Conservation (phyloP, 2,113 vertebrate genomes). For the Lampris megalopsis region DNA sequence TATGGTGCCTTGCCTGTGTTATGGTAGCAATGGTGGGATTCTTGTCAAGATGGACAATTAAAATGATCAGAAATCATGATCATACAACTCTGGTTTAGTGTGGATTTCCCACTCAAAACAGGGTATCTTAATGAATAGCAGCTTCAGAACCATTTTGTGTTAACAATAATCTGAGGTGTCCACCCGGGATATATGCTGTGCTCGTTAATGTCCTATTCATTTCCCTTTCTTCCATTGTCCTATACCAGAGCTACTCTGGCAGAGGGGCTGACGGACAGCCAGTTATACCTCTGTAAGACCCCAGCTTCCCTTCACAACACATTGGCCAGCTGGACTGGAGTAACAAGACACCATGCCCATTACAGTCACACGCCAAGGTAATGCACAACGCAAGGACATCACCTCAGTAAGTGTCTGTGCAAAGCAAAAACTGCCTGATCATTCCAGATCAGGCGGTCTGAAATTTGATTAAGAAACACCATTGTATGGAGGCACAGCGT, state of each 20-base stretch:
- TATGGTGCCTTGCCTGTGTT: no score
- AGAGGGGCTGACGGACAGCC: constrained; percentile 29
- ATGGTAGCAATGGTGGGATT: no score
- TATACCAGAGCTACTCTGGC: constrained; percentile 58
- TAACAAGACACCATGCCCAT: not conserved
- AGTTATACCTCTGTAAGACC: constrained; percentile 27
- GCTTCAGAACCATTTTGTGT: not conserved
- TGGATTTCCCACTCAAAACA: not conserved
- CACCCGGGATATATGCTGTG: not conserved
- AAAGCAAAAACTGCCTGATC: not conserved
- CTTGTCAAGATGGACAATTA: no score
- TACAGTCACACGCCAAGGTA: constrained; percentile 55
- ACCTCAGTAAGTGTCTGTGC: constrained; percentile 26
- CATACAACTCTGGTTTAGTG: no score
- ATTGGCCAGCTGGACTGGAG: constrained; percentile 25
- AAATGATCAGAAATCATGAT: no score
- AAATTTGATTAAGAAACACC: not conserved
- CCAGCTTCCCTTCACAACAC: constrained; percentile 59
- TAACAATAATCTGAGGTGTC: not conserved
- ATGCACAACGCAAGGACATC: constrained; percentile 47
- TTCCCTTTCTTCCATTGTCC: not conserved
- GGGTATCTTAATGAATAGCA: not conserved
- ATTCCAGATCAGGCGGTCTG: not conserved
- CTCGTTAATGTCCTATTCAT: not conserved
- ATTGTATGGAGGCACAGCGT: not conserved